Evolutionary conservation across 1,140 invertebrate genomes (phyloP), one percentile per base, ranked within the genome.

Genomic region (Lordiphosa clarofinis): DNA sequence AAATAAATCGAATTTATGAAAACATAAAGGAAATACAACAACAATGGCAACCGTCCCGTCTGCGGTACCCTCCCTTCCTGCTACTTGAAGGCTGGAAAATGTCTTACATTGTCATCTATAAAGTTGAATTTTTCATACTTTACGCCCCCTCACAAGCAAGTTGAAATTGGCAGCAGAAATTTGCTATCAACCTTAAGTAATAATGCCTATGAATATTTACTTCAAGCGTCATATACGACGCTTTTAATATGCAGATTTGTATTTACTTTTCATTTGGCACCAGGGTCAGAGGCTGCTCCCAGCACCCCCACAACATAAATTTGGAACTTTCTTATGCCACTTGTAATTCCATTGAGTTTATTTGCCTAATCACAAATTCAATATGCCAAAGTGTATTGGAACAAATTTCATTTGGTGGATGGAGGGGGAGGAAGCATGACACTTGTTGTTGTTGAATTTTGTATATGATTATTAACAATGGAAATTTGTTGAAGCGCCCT

Each of bases 1-100:
- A 86, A 81, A 86, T 86, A 86, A 86, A 86, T 87, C 79, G 82
- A 87, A 84, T 87, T 82, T 86, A 87, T 86, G 82, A 87, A 87
- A 82, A 78, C 87, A 84, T 86, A 87, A 87, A 87, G 69, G 87
- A 78, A 86, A 76, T 54, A 43, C 69, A 66, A 76, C 76, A 81
- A 82, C 67, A 57, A 58, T 46, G 65, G 53, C 68, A 64, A 52
- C 37, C 15, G 15, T 43, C 7, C 15, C 44, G 39, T 46, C 61
- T 49, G 48, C 37, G 31, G 15, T 10, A 47, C 10, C 49, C 35
- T 4, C 35, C 8, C 10, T 11, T 9, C 11, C 13, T 19, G 19
- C 19, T 28, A 10, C 12, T 10, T 33, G 36, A 21, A 46, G 43
- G 28, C 65, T 64, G 61, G 28, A 62, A 31, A 67, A 81, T 59